Evolutionary conservation across 64 coral and sea anemone genomes (phyloP), one percentile per base, ranked within the genome.

Genomic region (Actinia tenebrosa): DNA sequence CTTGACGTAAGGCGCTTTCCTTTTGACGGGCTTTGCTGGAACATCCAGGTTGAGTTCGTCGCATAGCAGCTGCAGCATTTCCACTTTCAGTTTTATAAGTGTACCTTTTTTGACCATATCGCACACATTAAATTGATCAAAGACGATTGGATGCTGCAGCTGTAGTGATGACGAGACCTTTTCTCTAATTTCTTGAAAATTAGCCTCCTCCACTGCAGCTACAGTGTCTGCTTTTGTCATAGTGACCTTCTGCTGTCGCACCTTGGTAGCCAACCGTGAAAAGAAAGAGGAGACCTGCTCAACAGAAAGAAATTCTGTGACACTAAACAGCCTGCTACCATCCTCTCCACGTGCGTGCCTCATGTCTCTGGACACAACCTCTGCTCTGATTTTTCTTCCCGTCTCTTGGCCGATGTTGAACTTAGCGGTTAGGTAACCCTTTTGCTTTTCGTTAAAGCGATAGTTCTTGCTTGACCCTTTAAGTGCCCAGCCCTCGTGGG

Each of bases 41-140:
- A 83, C 78, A 27, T 91, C 47, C 1, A 87, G 62, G 19, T 83
- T 78, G 3, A 87, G 80, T 5, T 56, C 27, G 7, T 87, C 16
- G 23, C 90, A 87, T 8, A 92, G 25, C 5, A 68, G 22, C 50
- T 87, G 90, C 58, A 92, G 25, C 64, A 92, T 30, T 7, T 16
- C 85, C 19, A 92, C 8, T 50, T 87, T 92, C 19, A 83, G 17
- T 26, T 83, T 92, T 23, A 43, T 42, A 10, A 87, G 13, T 1
- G 46, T 25, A 17, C 22, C 53, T 46, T 44, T 71, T 42, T 14
- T 45, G 20, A 92, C 86, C 86, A 92, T 71, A 2, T 19, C 22
- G 43, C 85, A 92, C 0, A 92, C 61, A 17, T 92, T 77, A 18
- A 82, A 92, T 7, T 92, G 90, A 20, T 92, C 90, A 54, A 75